phyloP scores from a whole-genome alignment of 2,113 vertebrate genomes.

The Donacobius atricapilla region DNA sequence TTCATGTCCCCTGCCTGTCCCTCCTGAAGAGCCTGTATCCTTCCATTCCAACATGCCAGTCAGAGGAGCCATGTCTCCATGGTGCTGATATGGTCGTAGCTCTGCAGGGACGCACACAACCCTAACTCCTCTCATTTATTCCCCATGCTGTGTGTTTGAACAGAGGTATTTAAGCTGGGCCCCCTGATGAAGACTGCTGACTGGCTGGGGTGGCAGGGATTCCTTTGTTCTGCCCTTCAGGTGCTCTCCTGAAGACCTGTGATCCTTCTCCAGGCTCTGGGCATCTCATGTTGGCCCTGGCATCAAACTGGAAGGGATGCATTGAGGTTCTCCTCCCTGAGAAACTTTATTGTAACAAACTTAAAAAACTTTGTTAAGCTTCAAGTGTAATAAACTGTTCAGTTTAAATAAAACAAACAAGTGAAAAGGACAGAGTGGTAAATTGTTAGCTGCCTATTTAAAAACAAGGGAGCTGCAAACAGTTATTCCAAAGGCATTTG shows the following conservation, averaged over 20 bases:
- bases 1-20: background rate
- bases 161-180: background rate
- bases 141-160: background rate
- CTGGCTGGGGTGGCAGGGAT: background rate
- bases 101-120: background rate
- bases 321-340: background rate
- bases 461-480: background rate
- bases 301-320: background rate
- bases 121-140: background rate
- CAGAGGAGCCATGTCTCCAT: background rate
- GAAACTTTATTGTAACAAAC: background rate
- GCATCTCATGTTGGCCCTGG: background rate
- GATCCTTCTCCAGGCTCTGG: background rate
- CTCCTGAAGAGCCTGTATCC: background rate
- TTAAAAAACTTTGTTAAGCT: background rate
- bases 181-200: too few relatives aligned
- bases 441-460: background rate
- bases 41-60: background rate
- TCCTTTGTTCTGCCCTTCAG: background rate
- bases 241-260: background rate
- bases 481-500: background rate
- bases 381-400: background rate
- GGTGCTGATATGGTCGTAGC: rapidly evolving
- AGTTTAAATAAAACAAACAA: background rate
- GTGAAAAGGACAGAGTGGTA: background rate